Evolutionary conservation across 1,140 invertebrate genomes (phyloP).

Genomic region (Metaphire vulgaris): DNA sequence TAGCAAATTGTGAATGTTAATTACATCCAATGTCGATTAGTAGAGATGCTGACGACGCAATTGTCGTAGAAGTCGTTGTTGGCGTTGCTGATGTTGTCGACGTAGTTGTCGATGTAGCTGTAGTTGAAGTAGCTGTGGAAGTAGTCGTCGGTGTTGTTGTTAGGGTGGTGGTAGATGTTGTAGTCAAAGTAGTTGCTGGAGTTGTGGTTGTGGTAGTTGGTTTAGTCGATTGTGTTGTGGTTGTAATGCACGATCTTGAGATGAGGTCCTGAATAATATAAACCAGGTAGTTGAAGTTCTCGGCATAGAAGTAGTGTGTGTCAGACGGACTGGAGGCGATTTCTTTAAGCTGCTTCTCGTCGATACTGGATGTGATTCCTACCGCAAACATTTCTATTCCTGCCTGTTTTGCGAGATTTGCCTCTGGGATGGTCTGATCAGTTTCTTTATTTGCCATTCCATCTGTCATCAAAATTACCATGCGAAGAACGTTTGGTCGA

Average conservation of each 20-base stretch:
- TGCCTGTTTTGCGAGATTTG: conserved; percentile 30
- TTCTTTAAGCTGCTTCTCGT: conserved; percentile 10
- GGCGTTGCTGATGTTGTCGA: not conserved
- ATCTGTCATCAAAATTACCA: conserved; percentile 14
- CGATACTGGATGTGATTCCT: conserved; percentile 23
- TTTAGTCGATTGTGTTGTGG: not conserved
- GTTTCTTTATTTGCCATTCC: conserved; percentile 17
- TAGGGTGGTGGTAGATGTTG: not conserved
- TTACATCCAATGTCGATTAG: no score
- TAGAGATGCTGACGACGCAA: no score
- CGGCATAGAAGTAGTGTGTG: conserved; percentile 6
- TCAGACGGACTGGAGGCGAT: not conserved
- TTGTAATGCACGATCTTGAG: not conserved
- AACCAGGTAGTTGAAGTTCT: not conserved
- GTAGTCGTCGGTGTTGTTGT: not conserved
- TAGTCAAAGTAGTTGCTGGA: not conserved
- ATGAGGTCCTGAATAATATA: not conserved
- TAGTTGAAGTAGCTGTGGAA: not conserved
- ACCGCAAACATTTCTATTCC: conserved; percentile 34
- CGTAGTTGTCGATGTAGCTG: not conserved
- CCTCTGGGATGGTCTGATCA: conserved; percentile 17
- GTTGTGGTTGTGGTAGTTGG: not conserved
- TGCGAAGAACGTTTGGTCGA: not conserved
- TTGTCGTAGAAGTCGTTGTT: no score
- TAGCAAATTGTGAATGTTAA: no score